Conservation (phyloP, 2,888 invertebrate species). For the Herminia tarsipennalis region DNA sequence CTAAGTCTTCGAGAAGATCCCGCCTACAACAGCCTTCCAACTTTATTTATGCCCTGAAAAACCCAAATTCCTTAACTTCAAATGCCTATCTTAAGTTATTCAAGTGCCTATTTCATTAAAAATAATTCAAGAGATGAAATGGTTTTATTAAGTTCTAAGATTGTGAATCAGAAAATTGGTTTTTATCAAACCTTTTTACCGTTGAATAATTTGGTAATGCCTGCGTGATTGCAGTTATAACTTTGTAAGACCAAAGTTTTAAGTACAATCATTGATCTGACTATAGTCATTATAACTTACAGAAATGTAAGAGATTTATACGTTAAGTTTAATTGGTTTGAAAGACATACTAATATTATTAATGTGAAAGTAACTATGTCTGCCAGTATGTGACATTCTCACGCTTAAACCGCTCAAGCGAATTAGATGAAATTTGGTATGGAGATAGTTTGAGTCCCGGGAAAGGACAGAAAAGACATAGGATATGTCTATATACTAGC, state of each 20-base stretch:
- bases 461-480: too few relatives aligned
- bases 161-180: conserved; percentile 15
- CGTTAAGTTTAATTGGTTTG: not conserved
- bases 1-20: too few relatives aligned
- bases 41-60: too few relatives aligned
- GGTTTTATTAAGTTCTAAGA: conserved; percentile 2
- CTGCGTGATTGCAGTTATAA: conserved; percentile 23
- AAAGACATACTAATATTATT: not conserved
- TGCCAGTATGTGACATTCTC: not conserved
- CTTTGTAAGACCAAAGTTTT: conserved; percentile 24
- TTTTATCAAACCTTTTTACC: conserved; percentile 9
- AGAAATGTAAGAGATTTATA: conserved; percentile 10
- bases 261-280: conserved; percentile 21
- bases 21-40: too few relatives aligned
- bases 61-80: not conserved
- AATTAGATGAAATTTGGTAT: not conserved
- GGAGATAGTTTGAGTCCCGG: too few relatives aligned
- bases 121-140: not conserved
- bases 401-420: too few relatives aligned
- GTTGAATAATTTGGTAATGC: conserved; percentile 11
- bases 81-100: too few relatives aligned
- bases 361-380: too few relatives aligned
- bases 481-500: too few relatives aligned
- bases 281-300: conserved; percentile 8
- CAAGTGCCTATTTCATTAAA: not conserved